These are phyloP conservation scores for Rhinolophus sinicus DNA, from an alignment of 2,113 vertebrate genomes.

Conservation along the genomic window DNA sequence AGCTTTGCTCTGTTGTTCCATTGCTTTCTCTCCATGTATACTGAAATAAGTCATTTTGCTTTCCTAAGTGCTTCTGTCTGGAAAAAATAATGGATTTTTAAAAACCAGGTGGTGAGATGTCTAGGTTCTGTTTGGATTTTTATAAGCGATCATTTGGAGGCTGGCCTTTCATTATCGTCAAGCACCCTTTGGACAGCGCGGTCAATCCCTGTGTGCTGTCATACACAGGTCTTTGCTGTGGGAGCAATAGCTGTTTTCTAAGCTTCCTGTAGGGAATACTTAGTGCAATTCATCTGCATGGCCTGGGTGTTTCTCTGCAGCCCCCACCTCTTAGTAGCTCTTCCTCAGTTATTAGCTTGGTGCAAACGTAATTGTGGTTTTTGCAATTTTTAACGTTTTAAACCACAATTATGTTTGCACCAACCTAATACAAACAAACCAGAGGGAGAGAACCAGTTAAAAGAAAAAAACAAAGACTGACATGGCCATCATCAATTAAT, in stretches of 20 bases:
- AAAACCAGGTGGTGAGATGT: slow-evolving; percentile 33
- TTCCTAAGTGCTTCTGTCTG: slow-evolving; percentile 46
- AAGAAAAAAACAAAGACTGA: background rate
- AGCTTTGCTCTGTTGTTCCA: background rate
- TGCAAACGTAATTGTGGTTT: too few species aligned
- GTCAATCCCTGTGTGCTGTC: background rate
- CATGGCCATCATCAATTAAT: background rate
- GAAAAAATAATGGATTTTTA: slow-evolving; percentile 66
- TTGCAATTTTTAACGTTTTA: too few species aligned
- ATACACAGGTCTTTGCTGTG: background rate
- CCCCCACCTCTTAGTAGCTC: background rate
- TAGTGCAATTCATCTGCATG: background rate
- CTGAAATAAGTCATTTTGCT: slow-evolving; percentile 29
- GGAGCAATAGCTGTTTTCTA: background rate
- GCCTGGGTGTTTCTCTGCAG: background rate
- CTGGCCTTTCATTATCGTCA: background rate
- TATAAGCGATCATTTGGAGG: background rate
- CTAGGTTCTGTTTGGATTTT: slow-evolving; percentile 21
- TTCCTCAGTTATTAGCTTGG: background rate
- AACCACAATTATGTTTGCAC: too few species aligned
- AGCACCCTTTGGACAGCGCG: background rate
- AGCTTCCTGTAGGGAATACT: background rate
- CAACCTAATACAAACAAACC: background rate
- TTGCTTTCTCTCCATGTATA: background rate
- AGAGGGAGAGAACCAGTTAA: background rate